Conservation (phyloP, 2,113 vertebrate species). For the Prietella phreatophila region DNA sequence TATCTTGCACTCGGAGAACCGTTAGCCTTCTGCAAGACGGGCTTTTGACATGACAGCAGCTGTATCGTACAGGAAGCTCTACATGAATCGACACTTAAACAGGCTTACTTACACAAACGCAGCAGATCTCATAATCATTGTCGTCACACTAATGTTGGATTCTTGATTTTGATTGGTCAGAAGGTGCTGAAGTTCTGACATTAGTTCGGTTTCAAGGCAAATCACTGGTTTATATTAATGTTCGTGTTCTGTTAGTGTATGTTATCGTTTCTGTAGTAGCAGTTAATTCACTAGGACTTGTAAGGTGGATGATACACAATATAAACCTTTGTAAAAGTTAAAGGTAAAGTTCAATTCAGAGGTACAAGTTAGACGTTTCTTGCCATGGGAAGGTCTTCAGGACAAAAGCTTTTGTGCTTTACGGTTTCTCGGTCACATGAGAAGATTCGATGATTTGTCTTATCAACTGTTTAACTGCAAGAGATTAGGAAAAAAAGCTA, state of each 20-base stretch:
- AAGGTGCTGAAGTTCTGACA: not conserved
- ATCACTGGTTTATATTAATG: not conserved
- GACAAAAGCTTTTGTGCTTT: not conserved
- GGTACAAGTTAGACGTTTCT: not conserved
- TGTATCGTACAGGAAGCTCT: not conserved
- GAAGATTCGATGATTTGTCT: not conserved
- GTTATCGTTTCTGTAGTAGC: not conserved
- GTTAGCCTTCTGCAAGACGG: not conserved
- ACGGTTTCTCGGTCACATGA: not conserved
- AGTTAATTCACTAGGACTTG: not conserved
- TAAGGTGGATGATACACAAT: not conserved
- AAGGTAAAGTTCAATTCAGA: not conserved
- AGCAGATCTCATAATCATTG: not conserved
- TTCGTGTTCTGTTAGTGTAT: not conserved
- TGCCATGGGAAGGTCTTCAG: not conserved
- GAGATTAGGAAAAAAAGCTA: not conserved
- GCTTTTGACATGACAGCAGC: not conserved
- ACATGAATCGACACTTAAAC: not conserved
- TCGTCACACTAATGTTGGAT: not conserved
- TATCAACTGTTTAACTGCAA: not conserved
- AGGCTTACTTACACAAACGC: not conserved
- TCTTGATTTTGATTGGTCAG: not conserved
- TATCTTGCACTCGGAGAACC: slow-evolving; percentile 4
- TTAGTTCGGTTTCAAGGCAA: not conserved
- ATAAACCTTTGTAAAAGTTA: not conserved